Evolutionary conservation across 2,888 invertebrate species (phyloP).

Genomic region (Lithophane socia): DNA sequence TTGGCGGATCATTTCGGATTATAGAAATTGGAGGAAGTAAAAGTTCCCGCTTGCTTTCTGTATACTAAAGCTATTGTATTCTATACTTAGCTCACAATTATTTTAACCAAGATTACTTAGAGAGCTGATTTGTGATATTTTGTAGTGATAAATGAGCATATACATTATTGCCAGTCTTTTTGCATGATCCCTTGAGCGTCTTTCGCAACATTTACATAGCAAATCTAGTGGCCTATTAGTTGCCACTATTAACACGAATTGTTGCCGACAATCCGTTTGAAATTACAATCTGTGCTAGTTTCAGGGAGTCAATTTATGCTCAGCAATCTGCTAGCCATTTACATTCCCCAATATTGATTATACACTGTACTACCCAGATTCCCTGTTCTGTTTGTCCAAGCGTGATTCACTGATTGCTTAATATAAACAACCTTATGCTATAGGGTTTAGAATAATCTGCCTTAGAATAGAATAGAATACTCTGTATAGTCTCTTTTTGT

Average conservation of each 20-base stretch:
- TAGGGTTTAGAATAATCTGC: slow-evolving; percentile 5
- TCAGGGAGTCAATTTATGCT: slow-evolving; percentile 43
- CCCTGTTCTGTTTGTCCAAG: slow-evolving; percentile 40
- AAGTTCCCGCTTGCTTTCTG: too few relatives aligned
- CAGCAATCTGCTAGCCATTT: slow-evolving; percentile 55
- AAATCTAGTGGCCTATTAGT: slow-evolving; percentile 2
- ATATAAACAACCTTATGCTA: slow-evolving; percentile 23
- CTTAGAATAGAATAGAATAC: too few relatives aligned
- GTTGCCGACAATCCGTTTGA: slow-evolving; percentile 19
- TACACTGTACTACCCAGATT: slow-evolving; percentile 51
- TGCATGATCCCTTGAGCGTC: too few relatives aligned
- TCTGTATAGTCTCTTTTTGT: too few relatives aligned
- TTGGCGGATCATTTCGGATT: slow-evolving; percentile 1
- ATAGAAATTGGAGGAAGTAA: neutral
- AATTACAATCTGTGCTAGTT: slow-evolving; percentile 41
- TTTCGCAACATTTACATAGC: neutral
- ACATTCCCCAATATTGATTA: slow-evolving; percentile 64
- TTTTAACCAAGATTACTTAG: too few relatives aligned
- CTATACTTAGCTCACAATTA: neutral
- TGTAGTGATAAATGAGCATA: neutral
- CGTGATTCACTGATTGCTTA: slow-evolving; percentile 39
- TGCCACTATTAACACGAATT: slow-evolving; percentile 32
- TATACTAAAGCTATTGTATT: too few relatives aligned
- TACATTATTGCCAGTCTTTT: neutral
- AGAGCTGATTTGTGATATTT: neutral